Conservation (phyloP, 2,113 vertebrate species). For the Dasyurus viverrinus region DNA sequence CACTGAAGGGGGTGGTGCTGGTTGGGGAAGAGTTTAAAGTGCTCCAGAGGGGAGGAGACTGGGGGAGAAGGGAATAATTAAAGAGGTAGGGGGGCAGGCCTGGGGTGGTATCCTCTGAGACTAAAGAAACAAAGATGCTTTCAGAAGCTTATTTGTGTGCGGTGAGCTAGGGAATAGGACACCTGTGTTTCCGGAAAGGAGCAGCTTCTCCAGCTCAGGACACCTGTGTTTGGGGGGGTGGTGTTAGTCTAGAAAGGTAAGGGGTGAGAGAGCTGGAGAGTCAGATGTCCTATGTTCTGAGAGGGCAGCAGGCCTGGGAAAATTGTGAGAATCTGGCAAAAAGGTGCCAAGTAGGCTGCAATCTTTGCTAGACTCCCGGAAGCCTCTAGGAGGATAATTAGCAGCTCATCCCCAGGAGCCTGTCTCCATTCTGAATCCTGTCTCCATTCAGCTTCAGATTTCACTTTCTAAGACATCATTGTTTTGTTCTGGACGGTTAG, state of each 20-base stretch:
- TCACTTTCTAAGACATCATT: neutral
- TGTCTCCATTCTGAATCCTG: constrained; percentile 9
- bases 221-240: neutral
- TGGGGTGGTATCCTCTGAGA: constrained; percentile 9
- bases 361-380: constrained; percentile 2
- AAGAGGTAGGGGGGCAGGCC: constrained; percentile 31
- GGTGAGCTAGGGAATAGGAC: constrained; percentile 23
- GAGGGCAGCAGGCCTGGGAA: neutral
- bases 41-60: neutral
- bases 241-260: neutral
- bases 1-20: neutral
- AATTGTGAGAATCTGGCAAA: neutral
- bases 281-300: neutral
- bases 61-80: constrained; percentile 15
- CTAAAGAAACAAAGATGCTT: constrained; percentile 69
- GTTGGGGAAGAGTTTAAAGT: constrained; percentile 54
- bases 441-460: neutral
- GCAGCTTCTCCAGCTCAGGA: neutral
- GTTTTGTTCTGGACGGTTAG: neutral
- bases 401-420: constrained; percentile 31
- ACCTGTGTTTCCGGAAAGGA: constrained; percentile 9
- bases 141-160: constrained; percentile 35
- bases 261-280: too few relatives aligned
- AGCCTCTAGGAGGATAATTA: constrained; percentile 29
- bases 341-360: neutral